Evolutionary conservation across 2,888 invertebrate species (phyloP).

Genomic region (Prosopocoilus inquinatus): DNA sequence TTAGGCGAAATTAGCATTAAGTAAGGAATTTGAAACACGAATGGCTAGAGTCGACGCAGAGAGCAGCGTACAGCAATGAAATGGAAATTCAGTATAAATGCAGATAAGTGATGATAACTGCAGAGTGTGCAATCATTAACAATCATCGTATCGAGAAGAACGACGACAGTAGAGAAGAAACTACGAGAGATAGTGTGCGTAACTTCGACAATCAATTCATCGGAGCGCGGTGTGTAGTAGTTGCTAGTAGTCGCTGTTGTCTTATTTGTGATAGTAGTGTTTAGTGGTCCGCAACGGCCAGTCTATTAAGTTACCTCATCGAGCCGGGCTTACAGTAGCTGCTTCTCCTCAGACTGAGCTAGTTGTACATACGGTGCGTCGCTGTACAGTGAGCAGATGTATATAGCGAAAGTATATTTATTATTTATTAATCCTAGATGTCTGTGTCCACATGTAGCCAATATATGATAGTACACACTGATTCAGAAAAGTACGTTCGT

Average conservation of each 20-base stretch:
- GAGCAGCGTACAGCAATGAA: conserved; percentile 28
- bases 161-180: background rate
- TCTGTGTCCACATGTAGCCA: conserved; percentile 7
- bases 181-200: background rate
- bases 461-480: background rate
- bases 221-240: conserved; percentile 21
- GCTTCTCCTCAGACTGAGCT: conserved; percentile 17
- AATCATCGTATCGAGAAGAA: no score
- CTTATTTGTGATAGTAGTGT: conserved; percentile 24
- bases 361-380: conserved; percentile 16
- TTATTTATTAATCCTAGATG: conserved; percentile 18
- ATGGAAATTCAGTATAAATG: background rate
- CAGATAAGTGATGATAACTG: no score
- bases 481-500: no score
- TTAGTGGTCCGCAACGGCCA: conserved; percentile 17
- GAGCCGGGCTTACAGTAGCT: conserved; percentile 18
- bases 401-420: conserved; percentile 18
- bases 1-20: conserved; percentile 46
- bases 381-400: conserved; percentile 19
- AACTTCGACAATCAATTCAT: conserved; percentile 24
- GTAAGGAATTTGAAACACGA: conserved; percentile 49
- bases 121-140: no score
- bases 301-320: conserved; percentile 20
- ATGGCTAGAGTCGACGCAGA: conserved; percentile 46
- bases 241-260: conserved; percentile 23